Percentiles rank a stretch among this genome's conserved stretches.
phyloP scores from a whole-genome alignment of 2,797 vertebrate species.

The Alca torda region DNA sequence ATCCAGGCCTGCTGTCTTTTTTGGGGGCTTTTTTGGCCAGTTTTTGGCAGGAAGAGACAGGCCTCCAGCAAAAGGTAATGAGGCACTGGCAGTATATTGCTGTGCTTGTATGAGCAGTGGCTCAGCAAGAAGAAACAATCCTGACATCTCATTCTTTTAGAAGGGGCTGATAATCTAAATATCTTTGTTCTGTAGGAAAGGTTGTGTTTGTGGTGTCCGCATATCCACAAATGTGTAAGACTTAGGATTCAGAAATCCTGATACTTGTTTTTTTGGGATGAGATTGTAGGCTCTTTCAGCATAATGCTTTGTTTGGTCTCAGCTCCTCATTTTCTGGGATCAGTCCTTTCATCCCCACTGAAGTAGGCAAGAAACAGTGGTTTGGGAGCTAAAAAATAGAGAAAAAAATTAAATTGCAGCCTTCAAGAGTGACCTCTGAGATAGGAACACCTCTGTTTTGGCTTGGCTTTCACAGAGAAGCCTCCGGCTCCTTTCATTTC shows the following conservation, averaged over 20 bases:
- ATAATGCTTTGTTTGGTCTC: neutral
- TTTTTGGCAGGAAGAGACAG: neutral
- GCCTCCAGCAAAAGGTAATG: neutral
- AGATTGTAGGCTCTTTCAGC: neutral
- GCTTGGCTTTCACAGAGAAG: neutral
- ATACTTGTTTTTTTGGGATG: neutral
- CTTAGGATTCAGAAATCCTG: neutral
- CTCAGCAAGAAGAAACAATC: neutral
- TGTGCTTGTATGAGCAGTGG: neutral
- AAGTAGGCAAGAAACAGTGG: neutral
- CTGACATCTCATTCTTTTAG: neutral
- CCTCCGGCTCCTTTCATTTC: neutral
- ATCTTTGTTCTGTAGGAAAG: neutral
- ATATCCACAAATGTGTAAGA: neutral
- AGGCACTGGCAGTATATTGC: neutral
- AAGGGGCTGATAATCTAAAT: neutral
- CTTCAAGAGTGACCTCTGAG: neutral
- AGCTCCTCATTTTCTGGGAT: neutral
- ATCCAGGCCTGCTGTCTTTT: neutral
- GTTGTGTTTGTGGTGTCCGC: neutral
- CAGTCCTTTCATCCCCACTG: neutral
- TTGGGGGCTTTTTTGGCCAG: accelerated
- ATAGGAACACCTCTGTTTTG: neutral
- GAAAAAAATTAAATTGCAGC: neutral
- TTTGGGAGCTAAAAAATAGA: neutral